Evolutionary conservation across 2,113 vertebrate genomes (phyloP).

Genomic region (Syngnathus floridae): DNA sequence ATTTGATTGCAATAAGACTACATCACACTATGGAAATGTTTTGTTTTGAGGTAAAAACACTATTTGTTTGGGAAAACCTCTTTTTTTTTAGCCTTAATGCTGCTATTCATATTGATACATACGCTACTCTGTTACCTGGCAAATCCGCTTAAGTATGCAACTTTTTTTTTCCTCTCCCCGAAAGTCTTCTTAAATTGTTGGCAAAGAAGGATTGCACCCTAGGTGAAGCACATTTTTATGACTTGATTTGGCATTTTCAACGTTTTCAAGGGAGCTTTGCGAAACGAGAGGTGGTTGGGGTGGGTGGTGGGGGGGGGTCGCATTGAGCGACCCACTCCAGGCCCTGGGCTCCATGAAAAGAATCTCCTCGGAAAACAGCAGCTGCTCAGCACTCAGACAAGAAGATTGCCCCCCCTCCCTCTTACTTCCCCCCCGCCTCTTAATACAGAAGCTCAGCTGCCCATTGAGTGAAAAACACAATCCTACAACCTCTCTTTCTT

Average conservation of each 20-base stretch:
- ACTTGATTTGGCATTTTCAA: conserved; percentile 41
- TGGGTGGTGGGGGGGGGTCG: conserved; percentile 24
- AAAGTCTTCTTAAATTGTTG: conserved; percentile 45
- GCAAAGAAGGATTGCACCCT: conserved; percentile 13
- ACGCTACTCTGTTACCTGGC: background rate
- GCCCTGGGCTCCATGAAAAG: conserved; percentile 58
- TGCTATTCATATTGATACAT: background rate
- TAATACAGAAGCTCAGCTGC: conserved; percentile 69
- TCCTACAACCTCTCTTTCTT: conserved; percentile 41
- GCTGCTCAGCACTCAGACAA: conserved; percentile 71
- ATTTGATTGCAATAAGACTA: background rate
- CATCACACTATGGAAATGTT: background rate
- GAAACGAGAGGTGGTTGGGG: conserved; percentile 2
- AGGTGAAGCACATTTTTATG: conserved; percentile 20
- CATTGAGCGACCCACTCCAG: conserved; percentile 57
- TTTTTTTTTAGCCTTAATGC: no score
- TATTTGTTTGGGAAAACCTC: no score
- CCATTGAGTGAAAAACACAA: conserved; percentile 61
- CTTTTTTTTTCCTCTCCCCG: background rate
- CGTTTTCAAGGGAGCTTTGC: conserved; percentile 27
- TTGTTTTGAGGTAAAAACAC: background rate
- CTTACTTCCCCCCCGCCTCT: conserved; percentile 5
- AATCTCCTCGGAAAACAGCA: conserved; percentile 62
- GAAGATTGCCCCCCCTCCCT: conserved; percentile 61
- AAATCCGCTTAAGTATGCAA: background rate